Evolutionary conservation across 2,797 vertebrate genomes (phyloP), one percentile per base, ranked within the genome.

Genomic region (Clamator glandarius): DNA sequence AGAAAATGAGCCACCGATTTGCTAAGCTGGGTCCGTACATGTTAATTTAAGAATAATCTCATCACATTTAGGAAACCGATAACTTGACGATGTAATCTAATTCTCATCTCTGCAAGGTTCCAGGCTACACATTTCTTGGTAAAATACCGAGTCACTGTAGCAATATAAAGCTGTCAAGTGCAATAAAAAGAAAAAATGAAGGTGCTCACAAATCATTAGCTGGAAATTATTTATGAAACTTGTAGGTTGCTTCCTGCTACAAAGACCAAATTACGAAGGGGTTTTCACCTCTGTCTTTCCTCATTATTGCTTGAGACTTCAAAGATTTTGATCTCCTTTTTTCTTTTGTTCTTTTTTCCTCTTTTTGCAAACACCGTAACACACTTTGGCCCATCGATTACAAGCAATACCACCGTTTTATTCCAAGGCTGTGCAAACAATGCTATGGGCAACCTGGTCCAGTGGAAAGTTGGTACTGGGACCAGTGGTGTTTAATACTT

Each of bases 141-240:
- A n/a, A 88, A 87, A 73, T 14, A 69, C 57, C 46, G 57, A 85
- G 67, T 41, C 57, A 42, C 41, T 58, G 84, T 35, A 92, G 88
- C 76, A 93, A 95, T 85, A 94, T 50, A 84, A 89, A 96, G 68
- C 95, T 97, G 94, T 89, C 92, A 95, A 90, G 90, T 63, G 58
- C 78, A 96, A 96, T 95, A 93, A 92, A 94, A 62, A 79, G 48
- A 25, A 90, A 87, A 86, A 92, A 77, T 42, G 82, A 92, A 70
- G 63, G 70, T 74, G 62, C 51, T 95, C 86, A 83, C 93, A 87
- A 91, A 91, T 91, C 90, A 95, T 96, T 85, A 95, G 67, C 48
- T 83, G 79, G 66, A 87, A 94, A 96, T 96, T 95, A 96, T 93
- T 96, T 94, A 80, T 62, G 72, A 74, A 92, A 94, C 76, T 80